These are phyloP conservation scores for Sebastes iracundus DNA, from an alignment of 2,797 vertebrate genomes.

Conservation along the genomic window DNA sequence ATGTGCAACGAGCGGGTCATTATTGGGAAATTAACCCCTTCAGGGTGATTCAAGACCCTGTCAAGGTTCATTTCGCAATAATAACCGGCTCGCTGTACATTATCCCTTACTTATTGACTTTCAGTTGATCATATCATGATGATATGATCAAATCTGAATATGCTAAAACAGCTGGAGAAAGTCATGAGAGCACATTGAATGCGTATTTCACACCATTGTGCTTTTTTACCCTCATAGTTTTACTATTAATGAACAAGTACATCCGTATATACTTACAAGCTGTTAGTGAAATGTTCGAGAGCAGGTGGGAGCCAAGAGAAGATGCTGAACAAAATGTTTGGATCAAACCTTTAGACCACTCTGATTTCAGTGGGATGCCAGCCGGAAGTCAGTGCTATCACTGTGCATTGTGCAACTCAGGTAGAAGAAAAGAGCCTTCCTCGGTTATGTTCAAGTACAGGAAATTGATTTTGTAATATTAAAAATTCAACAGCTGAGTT, in stretches of 20 bases:
- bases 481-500: conserved; percentile 81
- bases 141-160: not conserved
- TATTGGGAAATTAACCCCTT: too few relatives aligned
- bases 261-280: not conserved
- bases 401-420: conserved; percentile 50
- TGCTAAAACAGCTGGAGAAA: not conserved
- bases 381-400: conserved; percentile 37
- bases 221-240: not conserved
- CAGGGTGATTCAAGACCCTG: too few relatives aligned
- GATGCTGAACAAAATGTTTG: conserved; percentile 49
- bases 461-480: conserved; percentile 82
- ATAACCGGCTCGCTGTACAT: too few relatives aligned
- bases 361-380: conserved; percentile 14
- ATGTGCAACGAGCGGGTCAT: not conserved
- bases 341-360: conserved; percentile 43
- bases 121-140: too few relatives aligned
- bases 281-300: conserved; percentile 20
- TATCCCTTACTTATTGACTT: too few relatives aligned
- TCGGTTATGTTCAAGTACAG: conserved; percentile 73
- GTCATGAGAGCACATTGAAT: not conserved
- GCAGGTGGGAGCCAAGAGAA: conserved; percentile 20
- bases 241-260: too few relatives aligned
- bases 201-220: not conserved
- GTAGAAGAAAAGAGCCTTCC: conserved; percentile 51
- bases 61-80: too few relatives aligned